Conservation (phyloP, 2,113 vertebrate species). For the Todiramphus chloris region DNA sequence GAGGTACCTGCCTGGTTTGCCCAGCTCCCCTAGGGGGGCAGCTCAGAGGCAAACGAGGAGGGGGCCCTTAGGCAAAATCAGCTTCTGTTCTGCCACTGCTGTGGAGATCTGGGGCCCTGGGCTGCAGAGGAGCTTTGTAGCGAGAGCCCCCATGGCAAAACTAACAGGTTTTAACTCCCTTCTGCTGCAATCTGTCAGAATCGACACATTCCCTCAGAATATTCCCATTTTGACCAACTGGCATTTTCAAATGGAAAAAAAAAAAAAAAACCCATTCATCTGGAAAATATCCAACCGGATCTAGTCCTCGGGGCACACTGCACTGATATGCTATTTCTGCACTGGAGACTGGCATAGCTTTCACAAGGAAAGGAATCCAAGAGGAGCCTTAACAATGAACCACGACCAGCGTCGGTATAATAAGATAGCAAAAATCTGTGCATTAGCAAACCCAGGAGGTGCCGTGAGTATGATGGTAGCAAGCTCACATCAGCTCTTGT, state of each 20-base stretch:
- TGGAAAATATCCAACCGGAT: background rate
- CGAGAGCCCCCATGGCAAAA: background rate
- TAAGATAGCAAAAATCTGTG: background rate
- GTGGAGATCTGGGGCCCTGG: background rate
- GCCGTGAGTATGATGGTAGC: background rate
- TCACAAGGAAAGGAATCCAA: background rate
- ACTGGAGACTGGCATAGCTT: background rate
- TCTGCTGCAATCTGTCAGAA: background rate
- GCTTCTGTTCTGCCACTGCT: background rate
- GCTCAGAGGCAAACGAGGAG: background rate
- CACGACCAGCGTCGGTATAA: background rate
- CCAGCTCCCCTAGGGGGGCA: background rate
- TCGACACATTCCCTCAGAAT: background rate
- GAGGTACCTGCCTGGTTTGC: background rate
- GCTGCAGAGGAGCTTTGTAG: background rate
- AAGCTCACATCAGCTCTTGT: background rate
- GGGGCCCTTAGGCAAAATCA: background rate
- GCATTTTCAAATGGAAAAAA: background rate
- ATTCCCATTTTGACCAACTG: background rate
- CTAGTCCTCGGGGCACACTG: rapidly evolving
- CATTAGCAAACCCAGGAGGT: background rate
- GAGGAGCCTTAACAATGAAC: background rate
- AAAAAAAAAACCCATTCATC: background rate
- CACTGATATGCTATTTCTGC: background rate
- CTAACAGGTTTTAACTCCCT: background rate